phyloP scores from a whole-genome alignment of 2,888 invertebrate genomes.

The Arrhopalites spinosus region DNA sequence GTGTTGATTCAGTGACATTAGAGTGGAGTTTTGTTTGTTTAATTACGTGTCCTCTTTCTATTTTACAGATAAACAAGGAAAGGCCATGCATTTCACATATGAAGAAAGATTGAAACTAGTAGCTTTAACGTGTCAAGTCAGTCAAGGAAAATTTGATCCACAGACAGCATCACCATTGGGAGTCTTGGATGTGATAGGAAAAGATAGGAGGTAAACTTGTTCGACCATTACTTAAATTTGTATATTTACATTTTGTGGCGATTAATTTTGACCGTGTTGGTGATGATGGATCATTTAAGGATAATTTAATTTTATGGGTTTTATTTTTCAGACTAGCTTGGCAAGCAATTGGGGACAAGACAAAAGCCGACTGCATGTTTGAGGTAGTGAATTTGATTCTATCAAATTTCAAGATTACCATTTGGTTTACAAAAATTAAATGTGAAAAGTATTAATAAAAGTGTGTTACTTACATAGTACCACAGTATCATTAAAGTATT shows the following conservation, averaged over 20 bases:
- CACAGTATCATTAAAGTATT: too few relatives aligned
- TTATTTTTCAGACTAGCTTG: constrained; percentile 73
- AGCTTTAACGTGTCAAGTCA: constrained; percentile 89
- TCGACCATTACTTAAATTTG: neutral
- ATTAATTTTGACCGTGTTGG: too few relatives aligned
- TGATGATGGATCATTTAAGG: neutral
- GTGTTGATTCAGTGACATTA: neutral
- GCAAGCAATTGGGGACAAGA: constrained; percentile 86
- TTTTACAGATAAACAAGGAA: constrained; percentile 91
- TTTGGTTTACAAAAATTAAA: too few relatives aligned
- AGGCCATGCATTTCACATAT: constrained; percentile 91
- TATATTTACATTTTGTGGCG: too few relatives aligned
- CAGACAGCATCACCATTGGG: constrained; percentile 80
- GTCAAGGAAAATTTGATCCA: constrained; percentile 78
- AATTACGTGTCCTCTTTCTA: constrained; percentile 24
- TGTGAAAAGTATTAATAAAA: too few relatives aligned
- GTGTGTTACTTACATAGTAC: too few relatives aligned
- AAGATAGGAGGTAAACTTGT: constrained; percentile 79
- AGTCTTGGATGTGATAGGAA: constrained; percentile 92
- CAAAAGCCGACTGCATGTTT: constrained; percentile 84
- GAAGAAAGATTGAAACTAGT: constrained; percentile 89
- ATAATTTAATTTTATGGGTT: neutral
- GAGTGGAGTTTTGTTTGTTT: constrained; percentile 48
- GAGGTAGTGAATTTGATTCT: too few relatives aligned
- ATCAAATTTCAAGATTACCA: too few relatives aligned